Conservation (phyloP, 2,888 invertebrate species). For the Leptinotarsa tumamoca region DNA sequence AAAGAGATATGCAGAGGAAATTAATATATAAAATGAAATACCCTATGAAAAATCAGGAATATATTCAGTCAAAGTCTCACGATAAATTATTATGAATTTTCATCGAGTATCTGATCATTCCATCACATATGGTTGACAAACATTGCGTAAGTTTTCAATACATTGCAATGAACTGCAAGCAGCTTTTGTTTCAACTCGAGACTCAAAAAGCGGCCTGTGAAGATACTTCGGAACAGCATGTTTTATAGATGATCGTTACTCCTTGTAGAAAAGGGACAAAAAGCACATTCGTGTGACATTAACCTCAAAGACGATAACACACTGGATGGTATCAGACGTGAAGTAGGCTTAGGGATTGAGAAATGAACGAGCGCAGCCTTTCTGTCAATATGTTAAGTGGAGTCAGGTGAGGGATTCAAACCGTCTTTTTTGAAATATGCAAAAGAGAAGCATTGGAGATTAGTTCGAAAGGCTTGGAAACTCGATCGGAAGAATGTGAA, state of each 20-base stretch:
- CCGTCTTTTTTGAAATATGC: too few relatives aligned
- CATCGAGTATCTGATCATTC: too few relatives aligned
- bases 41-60: too few relatives aligned
- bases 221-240: not conserved
- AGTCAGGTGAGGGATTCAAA: not conserved
- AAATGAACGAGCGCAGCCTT: not conserved
- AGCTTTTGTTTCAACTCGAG: too few relatives aligned
- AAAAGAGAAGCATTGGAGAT: not conserved
- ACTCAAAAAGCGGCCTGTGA: not conserved
- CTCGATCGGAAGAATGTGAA: not conserved
- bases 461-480: not conserved
- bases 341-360: not conserved
- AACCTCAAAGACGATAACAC: not conserved
- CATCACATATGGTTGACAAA: too few relatives aligned
- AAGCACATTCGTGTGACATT: not conserved
- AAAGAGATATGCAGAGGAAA: too few relatives aligned
- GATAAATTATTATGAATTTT: too few relatives aligned
- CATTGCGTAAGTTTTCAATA: too few relatives aligned
- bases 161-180: too few relatives aligned
- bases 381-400: conserved; percentile 4
- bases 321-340: not conserved
- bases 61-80: too few relatives aligned
- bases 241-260: not conserved
- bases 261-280: not conserved
- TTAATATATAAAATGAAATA: too few relatives aligned